Evolutionary conservation across 2,113 vertebrate genomes (phyloP).

Genomic region (Spea bombifrons): DNA sequence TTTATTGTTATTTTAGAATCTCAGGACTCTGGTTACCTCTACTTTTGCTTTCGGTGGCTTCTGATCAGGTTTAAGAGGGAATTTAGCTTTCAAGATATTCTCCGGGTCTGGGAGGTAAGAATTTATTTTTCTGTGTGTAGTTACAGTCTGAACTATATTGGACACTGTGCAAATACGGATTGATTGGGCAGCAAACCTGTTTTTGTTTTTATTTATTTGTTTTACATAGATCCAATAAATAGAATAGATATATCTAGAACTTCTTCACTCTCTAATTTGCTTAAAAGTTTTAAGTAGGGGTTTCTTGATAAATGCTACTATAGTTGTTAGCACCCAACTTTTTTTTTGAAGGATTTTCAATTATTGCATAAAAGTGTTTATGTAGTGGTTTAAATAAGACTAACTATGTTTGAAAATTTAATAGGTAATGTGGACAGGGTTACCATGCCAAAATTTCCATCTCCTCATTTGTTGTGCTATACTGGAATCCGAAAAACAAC

Average conservation of each 20-base stretch:
- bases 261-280: no score
- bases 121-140: not conserved
- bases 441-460: slow-evolving; percentile 95
- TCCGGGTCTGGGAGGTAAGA: slow-evolving; percentile 96
- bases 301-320: no score
- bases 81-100: slow-evolving; percentile 91
- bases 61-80: slow-evolving; percentile 97
- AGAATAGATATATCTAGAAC: no score
- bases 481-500: slow-evolving; percentile 91
- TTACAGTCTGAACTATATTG: no score
- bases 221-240: no score
- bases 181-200: no score
- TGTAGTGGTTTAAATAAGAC: not conserved
- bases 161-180: no score
- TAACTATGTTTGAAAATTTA: slow-evolving; percentile 42
- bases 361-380: no score
- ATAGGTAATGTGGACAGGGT: slow-evolving; percentile 92
- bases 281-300: no score
- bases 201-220: no score
- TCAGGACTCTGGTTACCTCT: slow-evolving; percentile 95
- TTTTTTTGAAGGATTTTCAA: no score
- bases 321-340: no score
- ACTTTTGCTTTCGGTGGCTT: slow-evolving; percentile 98
- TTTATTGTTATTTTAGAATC: slow-evolving; percentile 72
- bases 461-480: slow-evolving; percentile 94